Percentiles rank a stretch among this genome's conserved stretches.
Evolutionary conservation across 2,888 invertebrate genomes (phyloP).

Genomic region (Andrena praecox): DNA sequence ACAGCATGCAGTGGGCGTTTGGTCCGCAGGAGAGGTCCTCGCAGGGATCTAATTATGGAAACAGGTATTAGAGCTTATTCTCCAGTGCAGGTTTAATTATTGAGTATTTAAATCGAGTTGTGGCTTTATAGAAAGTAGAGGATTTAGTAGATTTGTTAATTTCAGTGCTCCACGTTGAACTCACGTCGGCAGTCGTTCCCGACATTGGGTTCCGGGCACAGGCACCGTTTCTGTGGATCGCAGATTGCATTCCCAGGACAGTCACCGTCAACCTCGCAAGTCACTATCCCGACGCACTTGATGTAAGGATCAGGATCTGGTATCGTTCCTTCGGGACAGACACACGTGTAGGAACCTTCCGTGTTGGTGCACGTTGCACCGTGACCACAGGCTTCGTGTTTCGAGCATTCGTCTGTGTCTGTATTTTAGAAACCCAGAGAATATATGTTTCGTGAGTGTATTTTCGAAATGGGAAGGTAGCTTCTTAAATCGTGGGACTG

Average conservation of each 20-base stretch:
- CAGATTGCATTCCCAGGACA: constrained; percentile 97
- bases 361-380: constrained; percentile 93
- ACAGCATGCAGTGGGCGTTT: constrained; percentile 95
- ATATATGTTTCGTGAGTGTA: neutral
- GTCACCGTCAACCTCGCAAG: constrained; percentile 90
- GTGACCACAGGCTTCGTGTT: constrained; percentile 90
- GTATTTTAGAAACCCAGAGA: neutral
- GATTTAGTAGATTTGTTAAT: neutral
- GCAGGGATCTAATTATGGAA: constrained; percentile 90
- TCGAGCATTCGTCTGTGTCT: constrained; percentile 94
- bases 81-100: neutral
- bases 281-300: constrained; percentile 93
- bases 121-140: too few species aligned
- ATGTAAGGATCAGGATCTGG: constrained; percentile 94
- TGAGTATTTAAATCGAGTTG: too few species aligned
- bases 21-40: constrained; percentile 94
- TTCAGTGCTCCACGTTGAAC: constrained; percentile 74
- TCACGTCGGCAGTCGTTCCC: constrained; percentile 96
- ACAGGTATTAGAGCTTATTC: neutral
- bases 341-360: constrained; percentile 91
- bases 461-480: too few species aligned
- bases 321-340: constrained; percentile 92
- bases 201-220: constrained; percentile 96
- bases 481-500: neutral
- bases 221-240: constrained; percentile 91